A percentile compares a stretch with the other conserved stretches of the same genome.
Evolutionary conservation across 2,113 vertebrate genomes (phyloP).

Genomic region (Lycaon pictus): DNA sequence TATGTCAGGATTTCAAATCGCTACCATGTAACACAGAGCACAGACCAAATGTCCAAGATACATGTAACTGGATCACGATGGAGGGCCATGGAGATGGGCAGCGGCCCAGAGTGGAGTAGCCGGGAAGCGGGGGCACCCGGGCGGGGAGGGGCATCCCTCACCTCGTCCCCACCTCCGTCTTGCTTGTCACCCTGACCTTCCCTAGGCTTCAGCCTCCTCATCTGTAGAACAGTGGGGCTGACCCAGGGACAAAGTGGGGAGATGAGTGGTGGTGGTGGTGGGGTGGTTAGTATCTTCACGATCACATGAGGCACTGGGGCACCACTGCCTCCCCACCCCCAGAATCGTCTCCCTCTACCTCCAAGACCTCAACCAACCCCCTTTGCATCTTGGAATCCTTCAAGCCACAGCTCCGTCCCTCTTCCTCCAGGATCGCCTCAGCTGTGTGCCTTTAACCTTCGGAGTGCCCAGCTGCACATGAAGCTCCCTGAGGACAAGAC

Average conservation of each 20-base stretch:
- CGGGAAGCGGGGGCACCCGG: neutral
- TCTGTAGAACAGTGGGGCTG: neutral
- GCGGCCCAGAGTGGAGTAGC: neutral
- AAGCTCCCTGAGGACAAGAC: neutral
- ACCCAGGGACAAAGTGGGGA: neutral
- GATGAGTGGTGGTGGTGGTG: no score
- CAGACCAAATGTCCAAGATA: neutral
- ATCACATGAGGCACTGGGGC: neutral
- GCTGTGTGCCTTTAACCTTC: neutral
- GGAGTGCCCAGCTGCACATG: neutral
- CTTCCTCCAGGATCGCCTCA: neutral
- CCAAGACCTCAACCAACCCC: neutral
- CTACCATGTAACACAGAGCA: neutral
- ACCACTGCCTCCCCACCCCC: neutral
- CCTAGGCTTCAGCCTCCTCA: neutral
- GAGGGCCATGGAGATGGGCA: neutral
- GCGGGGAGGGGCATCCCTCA: neutral
- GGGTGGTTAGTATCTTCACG: neutral
- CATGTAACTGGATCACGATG: fast-evolving
- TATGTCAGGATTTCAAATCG: neutral
- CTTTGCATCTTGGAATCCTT: neutral
- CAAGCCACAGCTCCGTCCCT: neutral
- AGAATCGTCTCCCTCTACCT: neutral
- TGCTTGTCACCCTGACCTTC: neutral
- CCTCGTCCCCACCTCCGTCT: neutral